Evolutionary conservation across 1,140 invertebrate species (phyloP), one percentile per base, ranked within the genome.

Genomic region (Drosophila asahinai): DNA sequence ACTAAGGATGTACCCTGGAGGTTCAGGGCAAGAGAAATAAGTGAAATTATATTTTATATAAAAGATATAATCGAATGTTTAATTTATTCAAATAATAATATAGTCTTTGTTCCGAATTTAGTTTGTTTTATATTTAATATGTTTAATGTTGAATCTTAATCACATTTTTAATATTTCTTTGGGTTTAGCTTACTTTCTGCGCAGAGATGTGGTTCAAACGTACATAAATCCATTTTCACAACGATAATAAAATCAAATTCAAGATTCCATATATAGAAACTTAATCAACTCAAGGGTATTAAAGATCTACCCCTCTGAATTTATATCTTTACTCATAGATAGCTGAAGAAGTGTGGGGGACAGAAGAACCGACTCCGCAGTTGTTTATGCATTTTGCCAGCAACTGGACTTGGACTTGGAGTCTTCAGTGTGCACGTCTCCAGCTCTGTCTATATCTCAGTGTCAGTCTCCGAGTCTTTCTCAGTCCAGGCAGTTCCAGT

Each of bases 331-430:
- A 19, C 27, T 15, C 70, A 51, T 60, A 14, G 66, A 52, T 27
- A 51, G 17, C n/a, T 9, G 9, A 40, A 48, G 38, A 70, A 70
- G 64, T 58, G 73, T 19, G 33, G 48, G 17, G 57, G 30, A 49
- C 33, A 52, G 55, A 77, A 77, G 57, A 74, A 54, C 8, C 58
- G 36, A 64, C 58, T 84, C 61, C 42, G 61, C 65, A 89, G 84
- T 89, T 89, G 86, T 84, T 84, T 89, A 89, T 90, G 84, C 65
- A 80, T 84, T 86, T 86, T 68, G 48, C 66, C 59, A 63, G 54
- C 76, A 79, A 77, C 74, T 77, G 75, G 75, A 77, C 55, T 77
- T 77, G 75, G 70, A 77, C 61, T 70, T 66, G 66, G 66, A 15
- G 57, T 77, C 62, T 65, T 67, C 55, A 47, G 15, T 57, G 42